These are phyloP conservation scores for Heteromyza rotundicornis DNA, from an alignment of 2,888 invertebrate genomes.

Conservation along the genomic window DNA sequence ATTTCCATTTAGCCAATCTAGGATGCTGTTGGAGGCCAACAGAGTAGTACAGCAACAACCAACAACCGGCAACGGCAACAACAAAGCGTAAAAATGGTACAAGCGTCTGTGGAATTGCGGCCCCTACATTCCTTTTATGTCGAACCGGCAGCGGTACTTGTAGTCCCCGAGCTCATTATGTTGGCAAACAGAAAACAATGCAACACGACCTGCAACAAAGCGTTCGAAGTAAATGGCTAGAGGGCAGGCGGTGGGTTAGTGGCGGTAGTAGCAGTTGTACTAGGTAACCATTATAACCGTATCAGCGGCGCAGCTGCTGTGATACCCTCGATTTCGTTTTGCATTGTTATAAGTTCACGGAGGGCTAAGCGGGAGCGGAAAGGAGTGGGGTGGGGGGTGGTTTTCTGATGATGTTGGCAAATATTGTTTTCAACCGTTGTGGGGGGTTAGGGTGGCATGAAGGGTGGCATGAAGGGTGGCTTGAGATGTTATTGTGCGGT, in stretches of 20 bases:
- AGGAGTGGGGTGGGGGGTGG: background rate
- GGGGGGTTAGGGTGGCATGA: too few relatives aligned
- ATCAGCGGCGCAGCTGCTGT: constrained; percentile 37
- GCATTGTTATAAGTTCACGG: background rate
- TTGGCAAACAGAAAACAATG: constrained; percentile 55
- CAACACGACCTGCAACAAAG: constrained; percentile 27
- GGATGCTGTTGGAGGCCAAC: background rate
- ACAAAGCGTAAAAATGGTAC: constrained; percentile 54
- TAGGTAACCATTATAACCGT: constrained; percentile 47
- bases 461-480: too few relatives aligned
- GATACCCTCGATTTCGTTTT: background rate
- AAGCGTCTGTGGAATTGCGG: constrained; percentile 51
- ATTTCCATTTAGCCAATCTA: constrained; percentile 43
- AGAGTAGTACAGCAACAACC: background rate
- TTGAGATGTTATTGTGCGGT: too few relatives aligned
- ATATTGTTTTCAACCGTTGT: background rate
- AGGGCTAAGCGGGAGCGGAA: background rate
- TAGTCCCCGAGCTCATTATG: constrained; percentile 56
- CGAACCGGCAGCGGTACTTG: constrained; percentile 44
- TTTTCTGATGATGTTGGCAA: background rate
- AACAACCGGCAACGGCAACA: constrained; percentile 8
- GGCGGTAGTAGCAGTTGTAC: too few relatives aligned
- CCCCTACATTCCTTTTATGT: too few relatives aligned
- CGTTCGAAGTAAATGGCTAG: background rate
- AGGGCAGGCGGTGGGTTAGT: too few relatives aligned